Base-by-base conservation (phyloP, 2,888 invertebrate genomes). In the Melikaiella ostensackeni region DNA sequence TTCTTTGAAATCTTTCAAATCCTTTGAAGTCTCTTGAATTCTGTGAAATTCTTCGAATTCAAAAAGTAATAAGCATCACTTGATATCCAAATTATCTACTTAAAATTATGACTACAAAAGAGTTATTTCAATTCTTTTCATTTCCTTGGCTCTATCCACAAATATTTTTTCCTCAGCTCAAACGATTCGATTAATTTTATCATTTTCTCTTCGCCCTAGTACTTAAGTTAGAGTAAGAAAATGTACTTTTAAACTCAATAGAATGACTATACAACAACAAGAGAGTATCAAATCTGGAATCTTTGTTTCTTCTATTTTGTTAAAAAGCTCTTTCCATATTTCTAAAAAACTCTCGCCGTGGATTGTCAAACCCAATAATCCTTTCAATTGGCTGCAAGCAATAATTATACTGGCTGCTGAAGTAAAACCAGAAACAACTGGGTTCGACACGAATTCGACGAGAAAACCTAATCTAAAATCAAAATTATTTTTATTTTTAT, bases 321-420 rank as follows among this genome's bases (percentile, higher is more conserved):
- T 77, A 81, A 93, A 92, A 16, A 96, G 90, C 55, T 93, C 92
- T 64, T 86, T 90, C 94, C 95, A 95, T 3, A 94, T 94, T 0
- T 93, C 92, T 21, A 94, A 83, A 86, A 96, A 95, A 16, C 92
- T 93, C 84, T 95, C 95, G 0, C 94, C 94, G 6, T 92, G 92
- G 85, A 94, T 95, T 77, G 90, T 92, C 2, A 95, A 87, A 0
- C 95, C 95, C 1, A 95, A 89, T 16, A 96, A 90, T 27, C 94
- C 94, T 85, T 95, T 95, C n/a, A 96, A 92, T 90, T 96, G 96
- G 0, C 95, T 94, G 8, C 95, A 94, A 0, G 95, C 95, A 82
- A 96, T 96, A 19, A 96, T 96, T 5, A 96, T 87, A 9, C 96
- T 95, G 0, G 96, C 95, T 0, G 96, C 96, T 1, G 96, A 95